Evolutionary conservation across 1,140 invertebrate genomes (phyloP).

Genomic region (Penaeus chinensis): DNA sequence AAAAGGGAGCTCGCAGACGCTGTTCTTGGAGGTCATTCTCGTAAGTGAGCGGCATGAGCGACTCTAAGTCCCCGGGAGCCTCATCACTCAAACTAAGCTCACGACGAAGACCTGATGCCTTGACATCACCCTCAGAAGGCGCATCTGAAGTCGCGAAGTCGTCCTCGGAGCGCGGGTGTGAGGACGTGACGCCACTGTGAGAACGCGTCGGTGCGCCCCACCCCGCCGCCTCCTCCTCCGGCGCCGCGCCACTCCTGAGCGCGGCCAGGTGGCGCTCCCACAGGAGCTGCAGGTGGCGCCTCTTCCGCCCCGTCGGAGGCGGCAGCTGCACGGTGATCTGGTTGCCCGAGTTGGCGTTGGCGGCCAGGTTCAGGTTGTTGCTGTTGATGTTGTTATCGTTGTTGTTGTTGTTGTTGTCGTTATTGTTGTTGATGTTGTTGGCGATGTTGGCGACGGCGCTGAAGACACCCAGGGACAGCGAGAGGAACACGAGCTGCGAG

Average conservation of each 20-base stretch:
- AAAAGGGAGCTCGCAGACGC: no score
- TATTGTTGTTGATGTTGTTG: conserved; percentile 61
- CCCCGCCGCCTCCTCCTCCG: neutral
- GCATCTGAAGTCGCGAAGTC: no score
- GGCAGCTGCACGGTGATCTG: conserved; percentile 55
- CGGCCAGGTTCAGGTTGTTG: conserved; percentile 51
- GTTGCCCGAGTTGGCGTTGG: conserved; percentile 50
- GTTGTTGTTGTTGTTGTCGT: conserved; percentile 61
- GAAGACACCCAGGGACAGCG: conserved; percentile 51
- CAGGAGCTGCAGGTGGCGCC: neutral
- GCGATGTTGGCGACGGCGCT: conserved; percentile 60
- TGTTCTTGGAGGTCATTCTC: no score
- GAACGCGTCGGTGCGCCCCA: no score
- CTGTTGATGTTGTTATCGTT: conserved; percentile 59
- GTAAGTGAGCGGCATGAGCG: no score
- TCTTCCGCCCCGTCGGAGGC: conserved; percentile 3
- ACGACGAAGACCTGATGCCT: no score
- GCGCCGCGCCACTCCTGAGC: neutral
- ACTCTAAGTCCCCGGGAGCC: no score
- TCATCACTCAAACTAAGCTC: no score
- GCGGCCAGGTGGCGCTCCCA: neutral
- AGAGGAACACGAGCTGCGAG: conserved; percentile 55
- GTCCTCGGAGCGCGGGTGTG: no score
- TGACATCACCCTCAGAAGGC: no score
- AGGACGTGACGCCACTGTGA: no score